Evolutionary conservation across 2,113 vertebrate genomes (phyloP), one percentile per base, ranked within the genome.

Genomic region (Myocastor coypus): DNA sequence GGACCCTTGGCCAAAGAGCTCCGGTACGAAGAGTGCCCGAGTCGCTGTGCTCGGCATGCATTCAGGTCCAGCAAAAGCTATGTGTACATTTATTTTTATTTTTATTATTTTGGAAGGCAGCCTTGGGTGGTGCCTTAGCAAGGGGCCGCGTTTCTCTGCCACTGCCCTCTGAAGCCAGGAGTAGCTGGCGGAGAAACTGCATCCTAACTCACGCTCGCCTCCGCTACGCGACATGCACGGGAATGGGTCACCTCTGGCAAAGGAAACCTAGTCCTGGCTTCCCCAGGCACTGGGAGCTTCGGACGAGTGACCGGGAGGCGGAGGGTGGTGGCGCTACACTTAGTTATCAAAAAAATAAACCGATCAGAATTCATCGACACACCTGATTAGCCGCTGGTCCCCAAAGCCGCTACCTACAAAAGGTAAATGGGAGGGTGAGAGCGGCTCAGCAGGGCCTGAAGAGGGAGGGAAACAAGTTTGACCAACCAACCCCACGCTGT

Each of bases 401-500:
- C 2, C 64, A 68, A 66, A 85, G 71, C 17, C 17, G 77, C 89
- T 77, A 59, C 57, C 46, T n/a, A 17, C 10, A 86, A 42, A 59
- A 71, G 77, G 82, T 17, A 86, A 71, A 59, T 34, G 7, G 61
- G 61, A 22, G 69, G 83, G 8, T 22, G 85, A 16, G 3, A 34
- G 19, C 46, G 34, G 57, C 32, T 61, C 30, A 13, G 73, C 34
- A 77, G 63, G 81, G 69, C 77, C 75, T 64, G 26, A 86, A 71
- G 30, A 22, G 55, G 20, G 89, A n/a, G 69, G 34, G 66, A 83
- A 80, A 28, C 78, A 32, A 64, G 26, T 66, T 86, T 2, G 78
- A 59, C 68, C 46, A 24, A 37, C 40, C 93, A 24, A 37, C 40
- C 93, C 64, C 40, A 71, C 61, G n/a, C 80, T 96, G 95, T 96